Conservation (phyloP, 2,888 invertebrate species). For the Antheraea assamensis region DNA sequence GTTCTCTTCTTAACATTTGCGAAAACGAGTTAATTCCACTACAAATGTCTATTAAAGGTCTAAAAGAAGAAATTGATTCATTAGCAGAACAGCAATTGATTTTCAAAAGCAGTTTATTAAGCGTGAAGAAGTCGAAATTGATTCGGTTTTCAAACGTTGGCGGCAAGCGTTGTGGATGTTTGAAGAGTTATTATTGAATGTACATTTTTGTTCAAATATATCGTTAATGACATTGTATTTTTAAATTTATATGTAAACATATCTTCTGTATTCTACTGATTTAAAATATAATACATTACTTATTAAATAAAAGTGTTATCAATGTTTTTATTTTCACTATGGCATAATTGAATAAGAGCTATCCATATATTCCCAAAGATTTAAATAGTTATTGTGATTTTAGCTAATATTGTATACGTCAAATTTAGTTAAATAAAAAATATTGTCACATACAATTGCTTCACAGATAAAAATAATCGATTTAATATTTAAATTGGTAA, state of each 20-base stretch:
- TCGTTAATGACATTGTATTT: background rate
- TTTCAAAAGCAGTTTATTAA: conserved; percentile 41
- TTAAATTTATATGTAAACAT: background rate
- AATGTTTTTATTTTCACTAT: no score
- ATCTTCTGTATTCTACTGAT: background rate
- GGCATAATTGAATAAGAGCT: no score
- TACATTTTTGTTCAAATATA: background rate
- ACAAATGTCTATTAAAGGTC: conserved; percentile 50
- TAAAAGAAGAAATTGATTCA: conserved; percentile 55
- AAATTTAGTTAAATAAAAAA: background rate
- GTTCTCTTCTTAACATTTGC: conserved; percentile 44
- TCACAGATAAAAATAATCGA: background rate
- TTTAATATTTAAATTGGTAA: background rate
- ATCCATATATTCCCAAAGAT: no score
- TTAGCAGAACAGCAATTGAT: conserved; percentile 48
- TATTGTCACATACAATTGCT: background rate
- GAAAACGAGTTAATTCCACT: conserved; percentile 62
- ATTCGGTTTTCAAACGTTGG: conserved; percentile 34
- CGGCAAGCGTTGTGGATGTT: conserved; percentile 49
- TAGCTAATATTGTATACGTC: background rate
- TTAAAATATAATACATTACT: background rate
- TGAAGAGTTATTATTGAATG: conserved; percentile 25
- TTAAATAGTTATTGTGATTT: background rate
- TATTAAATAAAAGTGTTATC: no score
- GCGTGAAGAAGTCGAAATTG: conserved; percentile 33